Evolutionary conservation across 2,888 invertebrate species (phyloP).

Genomic region (Acheta domesticus): DNA sequence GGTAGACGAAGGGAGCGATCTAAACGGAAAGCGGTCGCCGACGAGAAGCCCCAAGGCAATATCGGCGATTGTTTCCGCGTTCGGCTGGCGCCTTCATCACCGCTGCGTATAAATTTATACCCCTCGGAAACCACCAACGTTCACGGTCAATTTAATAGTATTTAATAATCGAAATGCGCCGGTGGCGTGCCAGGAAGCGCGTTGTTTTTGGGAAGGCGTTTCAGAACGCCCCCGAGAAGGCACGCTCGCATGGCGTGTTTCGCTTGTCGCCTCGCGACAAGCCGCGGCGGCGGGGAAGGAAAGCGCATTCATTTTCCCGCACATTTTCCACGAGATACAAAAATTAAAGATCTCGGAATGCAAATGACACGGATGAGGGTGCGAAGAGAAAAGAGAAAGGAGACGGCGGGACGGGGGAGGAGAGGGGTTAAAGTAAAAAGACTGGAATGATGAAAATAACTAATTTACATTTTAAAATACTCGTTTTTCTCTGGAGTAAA

Average conservation of each 20-base stretch:
- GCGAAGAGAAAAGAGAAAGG: background rate
- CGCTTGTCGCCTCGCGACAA: background rate
- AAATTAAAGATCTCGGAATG: conserved; percentile 18
- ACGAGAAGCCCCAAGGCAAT: background rate
- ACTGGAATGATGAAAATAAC: background rate
- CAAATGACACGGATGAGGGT: conserved; percentile 4
- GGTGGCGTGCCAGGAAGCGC: background rate
- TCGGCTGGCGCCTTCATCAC: background rate
- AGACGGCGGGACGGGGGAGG: background rate
- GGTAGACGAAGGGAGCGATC: background rate
- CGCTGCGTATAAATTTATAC: background rate
- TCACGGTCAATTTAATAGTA: background rate
- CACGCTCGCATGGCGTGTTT: too few species aligned
- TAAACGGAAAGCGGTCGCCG: background rate
- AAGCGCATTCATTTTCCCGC: background rate
- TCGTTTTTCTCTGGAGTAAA: background rate
- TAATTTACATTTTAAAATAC: conserved; percentile 18
- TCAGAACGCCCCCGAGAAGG: background rate
- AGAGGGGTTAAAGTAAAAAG: background rate
- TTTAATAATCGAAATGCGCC: background rate
- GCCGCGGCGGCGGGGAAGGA: background rate
- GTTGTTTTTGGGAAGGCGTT: background rate
- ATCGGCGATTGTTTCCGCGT: background rate
- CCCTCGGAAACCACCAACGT: background rate
- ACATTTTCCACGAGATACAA: background rate